These are phyloP conservation scores for Mesaphorura yosii DNA, from an alignment of 1,140 invertebrate species.

Conservation along the genomic window DNA sequence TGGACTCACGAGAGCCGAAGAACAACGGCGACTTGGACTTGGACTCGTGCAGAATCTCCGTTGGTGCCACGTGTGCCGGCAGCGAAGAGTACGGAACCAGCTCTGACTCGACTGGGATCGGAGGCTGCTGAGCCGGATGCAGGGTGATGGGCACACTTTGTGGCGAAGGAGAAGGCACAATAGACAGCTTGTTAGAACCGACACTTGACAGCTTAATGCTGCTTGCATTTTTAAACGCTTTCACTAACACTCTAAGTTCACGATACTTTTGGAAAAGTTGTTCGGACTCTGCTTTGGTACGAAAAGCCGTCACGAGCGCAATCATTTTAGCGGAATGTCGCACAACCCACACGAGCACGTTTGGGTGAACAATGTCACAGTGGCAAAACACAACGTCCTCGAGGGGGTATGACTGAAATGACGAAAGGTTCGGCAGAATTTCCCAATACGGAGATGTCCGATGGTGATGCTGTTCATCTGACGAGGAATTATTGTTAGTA, in stretches of 20 bases:
- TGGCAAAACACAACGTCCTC: conserved; percentile 31
- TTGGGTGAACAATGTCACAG: conserved; percentile 25
- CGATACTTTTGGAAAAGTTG: conserved; percentile 28
- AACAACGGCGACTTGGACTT: conserved; percentile 17
- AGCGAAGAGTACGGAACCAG: too few species aligned
- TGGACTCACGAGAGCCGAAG: conserved; percentile 12
- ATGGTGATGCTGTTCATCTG: too few species aligned
- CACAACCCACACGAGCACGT: conserved; percentile 29
- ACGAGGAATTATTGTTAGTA: too few species aligned
- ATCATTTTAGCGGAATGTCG: conserved; percentile 28
- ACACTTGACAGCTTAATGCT: background rate
- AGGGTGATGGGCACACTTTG: background rate
- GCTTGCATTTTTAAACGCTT: conserved; percentile 22
- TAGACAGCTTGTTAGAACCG: conserved; percentile 4
- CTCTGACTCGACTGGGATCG: too few species aligned
- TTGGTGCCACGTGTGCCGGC: too few species aligned
- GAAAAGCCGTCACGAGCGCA: conserved; percentile 26
- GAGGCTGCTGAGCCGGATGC: background rate
- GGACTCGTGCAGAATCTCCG: conserved; percentile 15
- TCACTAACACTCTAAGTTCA: conserved; percentile 25
- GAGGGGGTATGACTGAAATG: conserved; percentile 29
- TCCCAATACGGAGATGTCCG: conserved; percentile 25
- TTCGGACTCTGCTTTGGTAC: conserved; percentile 23
- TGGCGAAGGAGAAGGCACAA: conserved; percentile 8
- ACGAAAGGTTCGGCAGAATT: conserved; percentile 24